Evolutionary conservation across 2,888 invertebrate genomes (phyloP).

Genomic region (Ectemnius cavifrons): DNA sequence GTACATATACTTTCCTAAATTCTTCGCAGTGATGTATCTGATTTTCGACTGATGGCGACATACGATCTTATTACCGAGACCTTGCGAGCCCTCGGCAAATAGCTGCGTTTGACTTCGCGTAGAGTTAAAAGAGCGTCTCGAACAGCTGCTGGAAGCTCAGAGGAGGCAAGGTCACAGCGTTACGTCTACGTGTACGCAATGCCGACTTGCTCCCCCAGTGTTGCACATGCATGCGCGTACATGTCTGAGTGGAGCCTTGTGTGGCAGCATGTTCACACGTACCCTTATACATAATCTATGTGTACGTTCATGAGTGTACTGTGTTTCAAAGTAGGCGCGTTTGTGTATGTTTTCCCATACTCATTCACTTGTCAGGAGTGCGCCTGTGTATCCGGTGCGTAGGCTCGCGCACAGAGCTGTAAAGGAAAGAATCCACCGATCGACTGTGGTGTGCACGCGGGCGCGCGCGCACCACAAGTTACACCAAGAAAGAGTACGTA

Average conservation of each 20-base stretch:
- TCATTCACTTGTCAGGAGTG: background rate
- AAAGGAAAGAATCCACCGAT: conserved; percentile 17
- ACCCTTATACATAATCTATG: conserved; percentile 6
- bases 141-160: conserved; percentile 72
- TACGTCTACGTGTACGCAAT: conserved; percentile 51
- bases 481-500: conserved; percentile 8
- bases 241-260: conserved; percentile 11
- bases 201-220: conserved; percentile 24
- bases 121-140: conserved; percentile 59
- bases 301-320: conserved; percentile 34
- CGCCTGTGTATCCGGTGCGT: background rate
- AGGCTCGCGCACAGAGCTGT: conserved; percentile 12
- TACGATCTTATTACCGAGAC: background rate
- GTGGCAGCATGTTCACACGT: conserved; percentile 12
- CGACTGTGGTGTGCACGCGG: conserved; percentile 34
- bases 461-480: conserved; percentile 28
- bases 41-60: background rate
- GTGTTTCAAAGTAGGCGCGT: conserved; percentile 25
- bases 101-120: conserved; percentile 45
- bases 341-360: conserved; percentile 1
- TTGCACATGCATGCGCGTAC: conserved; percentile 9
- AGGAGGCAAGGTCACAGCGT: conserved; percentile 71
- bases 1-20: background rate
- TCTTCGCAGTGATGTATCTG: background rate
- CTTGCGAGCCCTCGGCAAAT: conserved; percentile 21